phyloP scores from a whole-genome alignment of 2,888 invertebrate genomes.

The Diloba caeruleocephala region DNA sequence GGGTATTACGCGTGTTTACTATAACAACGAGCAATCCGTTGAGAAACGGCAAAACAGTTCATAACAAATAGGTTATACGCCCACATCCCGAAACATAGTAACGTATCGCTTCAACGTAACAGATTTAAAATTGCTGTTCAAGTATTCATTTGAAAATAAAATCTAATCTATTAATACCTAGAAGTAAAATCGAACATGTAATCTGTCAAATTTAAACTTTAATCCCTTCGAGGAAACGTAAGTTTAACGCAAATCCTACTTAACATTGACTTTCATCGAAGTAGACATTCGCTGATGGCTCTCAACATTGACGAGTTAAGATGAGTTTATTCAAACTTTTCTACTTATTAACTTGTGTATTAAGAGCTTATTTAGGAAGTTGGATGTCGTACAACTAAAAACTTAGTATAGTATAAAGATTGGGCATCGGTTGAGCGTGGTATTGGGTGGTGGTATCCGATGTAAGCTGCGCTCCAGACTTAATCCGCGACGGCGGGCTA shows the following conservation, averaged over 20 bases:
- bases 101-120: conserved; percentile 34
- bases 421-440: conserved; percentile 77
- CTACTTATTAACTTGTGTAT: conserved; percentile 86
- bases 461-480: conserved; percentile 80
- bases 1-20: conserved; percentile 84
- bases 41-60: conserved; percentile 59
- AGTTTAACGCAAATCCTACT: conserved; percentile 87
- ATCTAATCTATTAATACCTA: conserved; percentile 39
- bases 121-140: conserved; percentile 42
- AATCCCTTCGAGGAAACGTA: conserved; percentile 81
- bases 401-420: conserved; percentile 68
- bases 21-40: conserved; percentile 68
- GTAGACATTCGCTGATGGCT: conserved; percentile 86
- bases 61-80: conserved; percentile 45
- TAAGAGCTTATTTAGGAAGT: conserved; percentile 78
- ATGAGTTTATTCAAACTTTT: conserved; percentile 85
- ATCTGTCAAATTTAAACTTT: conserved; percentile 74
- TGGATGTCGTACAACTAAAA: conserved; percentile 64
- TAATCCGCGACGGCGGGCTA: conserved; percentile 81
- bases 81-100: conserved; percentile 33
- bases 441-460: conserved; percentile 74
- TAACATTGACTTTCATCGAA: conserved; percentile 84
- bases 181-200: conserved; percentile 46
- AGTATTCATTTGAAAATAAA: conserved; percentile 43
- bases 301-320: conserved; percentile 82